A percentile compares a stretch with the other conserved stretches of the same genome.
phyloP scores from a whole-genome alignment of 2,888 invertebrate species.

The Xylota sylvarum region DNA sequence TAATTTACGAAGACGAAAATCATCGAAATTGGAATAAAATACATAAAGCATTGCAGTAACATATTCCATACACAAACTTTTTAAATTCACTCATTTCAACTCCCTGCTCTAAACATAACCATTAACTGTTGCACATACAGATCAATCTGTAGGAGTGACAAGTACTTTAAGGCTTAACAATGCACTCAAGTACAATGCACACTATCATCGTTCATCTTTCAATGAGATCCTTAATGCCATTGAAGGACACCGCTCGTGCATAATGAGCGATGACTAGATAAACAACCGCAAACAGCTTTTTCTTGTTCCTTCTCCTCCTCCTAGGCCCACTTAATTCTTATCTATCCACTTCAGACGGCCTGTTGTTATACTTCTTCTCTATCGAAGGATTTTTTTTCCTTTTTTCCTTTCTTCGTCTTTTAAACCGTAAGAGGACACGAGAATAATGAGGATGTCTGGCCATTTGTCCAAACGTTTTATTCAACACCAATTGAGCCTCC shows the following conservation, averaged over 20 bases:
- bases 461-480: constrained; percentile 23
- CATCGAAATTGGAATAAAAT: no score
- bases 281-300: constrained; percentile 54
- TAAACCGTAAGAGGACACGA: neutral
- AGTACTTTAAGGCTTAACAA: constrained; percentile 48
- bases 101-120: neutral
- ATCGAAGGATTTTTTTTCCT: constrained; percentile 1
- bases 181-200: constrained; percentile 50
- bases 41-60: no score
- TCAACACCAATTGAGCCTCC: constrained; percentile 19
- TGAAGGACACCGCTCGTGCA: constrained; percentile 54
- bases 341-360: constrained; percentile 40
- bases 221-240: constrained; percentile 50
- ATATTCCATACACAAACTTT: neutral
- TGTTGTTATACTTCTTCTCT: neutral
- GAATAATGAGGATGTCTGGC: constrained; percentile 6
- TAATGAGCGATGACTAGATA: constrained; percentile 67
- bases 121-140: constrained; percentile 46
- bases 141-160: constrained; percentile 15
- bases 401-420: neutral
- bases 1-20: no score
- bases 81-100: neutral
- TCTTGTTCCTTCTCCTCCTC: constrained; percentile 8
- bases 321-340: constrained; percentile 21
- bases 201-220: constrained; percentile 24